Percentiles rank a stretch among this genome's conserved stretches.
These are phyloP conservation scores for Discoglossus pictus DNA, from an alignment of 2,797 vertebrate species.

Conservation along the genomic window DNA sequence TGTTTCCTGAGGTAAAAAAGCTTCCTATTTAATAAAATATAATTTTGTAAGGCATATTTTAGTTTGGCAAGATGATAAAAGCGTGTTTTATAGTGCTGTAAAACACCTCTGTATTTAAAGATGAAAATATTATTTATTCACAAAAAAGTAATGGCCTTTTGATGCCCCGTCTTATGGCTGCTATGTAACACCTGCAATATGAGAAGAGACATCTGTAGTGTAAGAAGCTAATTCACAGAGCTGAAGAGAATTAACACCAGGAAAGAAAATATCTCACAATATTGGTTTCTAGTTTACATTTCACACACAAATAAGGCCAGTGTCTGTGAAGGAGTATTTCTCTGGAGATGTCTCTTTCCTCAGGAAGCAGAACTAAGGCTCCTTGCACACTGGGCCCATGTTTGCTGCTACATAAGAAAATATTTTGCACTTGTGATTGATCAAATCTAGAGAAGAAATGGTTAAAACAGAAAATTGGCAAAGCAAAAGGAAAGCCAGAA, in stretches of 20 bases:
- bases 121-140: conserved; percentile 49
- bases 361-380: conserved; percentile 1
- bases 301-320: neutral
- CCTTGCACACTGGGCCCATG: too few species aligned
- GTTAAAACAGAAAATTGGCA: too few species aligned
- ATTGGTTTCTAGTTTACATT: neutral
- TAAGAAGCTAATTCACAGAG: neutral
- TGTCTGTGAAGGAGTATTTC: neutral
- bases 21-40: conserved; percentile 69
- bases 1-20: conserved; percentile 62
- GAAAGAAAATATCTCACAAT: neutral
- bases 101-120: conserved; percentile 50
- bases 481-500: too few species aligned
- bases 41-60: conserved; percentile 73
- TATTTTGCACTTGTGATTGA: too few species aligned
- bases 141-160: conserved; percentile 56
- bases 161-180: conserved; percentile 54
- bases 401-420: too few species aligned
- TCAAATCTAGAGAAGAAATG: too few species aligned
- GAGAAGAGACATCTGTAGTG: conserved; percentile 13
- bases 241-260: conserved; percentile 5
- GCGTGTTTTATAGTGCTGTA: conserved; percentile 50
- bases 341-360: neutral
- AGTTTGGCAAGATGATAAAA: conserved; percentile 54
- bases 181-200: conserved; percentile 40